Evolutionary conservation across 1,140 invertebrate genomes (phyloP), one percentile per base, ranked within the genome.

Genomic region (Bombus polaris): DNA sequence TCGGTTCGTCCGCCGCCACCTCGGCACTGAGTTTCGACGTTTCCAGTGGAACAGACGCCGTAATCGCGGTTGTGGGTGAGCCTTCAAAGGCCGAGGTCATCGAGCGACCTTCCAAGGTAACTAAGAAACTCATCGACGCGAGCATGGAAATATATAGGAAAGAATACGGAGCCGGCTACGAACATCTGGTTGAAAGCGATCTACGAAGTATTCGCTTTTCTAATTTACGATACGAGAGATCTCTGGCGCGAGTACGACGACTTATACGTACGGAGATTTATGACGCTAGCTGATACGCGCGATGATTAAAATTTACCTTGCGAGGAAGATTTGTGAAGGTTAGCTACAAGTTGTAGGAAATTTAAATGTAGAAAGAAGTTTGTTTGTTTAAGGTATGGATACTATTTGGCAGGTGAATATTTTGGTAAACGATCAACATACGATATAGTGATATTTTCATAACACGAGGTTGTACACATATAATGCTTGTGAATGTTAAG

Each of bases 81-180:
- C 70, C 87, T 85, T 89, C 79, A 88, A 66, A 78, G 76, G 59
- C 81, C 72, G 83, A 90, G 89, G 83, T 78, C 89, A 47, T 32
- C 47, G 62, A 10, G 78, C 85, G 89, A 76, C 88, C 91, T 92
- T 92, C 78, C 78, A 91, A 92, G 91, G 87, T 73, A 79, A 88
- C 87, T 73, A 84, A 86, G 73, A 85, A 76, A 79, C 73, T 32
- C 47, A 18, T 65, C 35, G 53, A 71, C 72, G 3, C 39, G 22
- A 78, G 70, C 53, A 39, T 62, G 42, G 47, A 72, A 71, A 86
- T 62, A 76, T 53, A 22, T 53, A 8, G 18, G 47, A 53, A 53
- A 86, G 81, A 37, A 66, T 78, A 18, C 59, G 59, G 0, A 28
- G 44, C 28, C 18, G 37, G 87, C 32, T 57, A 57, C 78, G 68